A percentile compares a stretch with the other conserved stretches of the same genome.
phyloP scores from a whole-genome alignment of 2,113 vertebrate genomes.

The Emydura subglobosa region DNA sequence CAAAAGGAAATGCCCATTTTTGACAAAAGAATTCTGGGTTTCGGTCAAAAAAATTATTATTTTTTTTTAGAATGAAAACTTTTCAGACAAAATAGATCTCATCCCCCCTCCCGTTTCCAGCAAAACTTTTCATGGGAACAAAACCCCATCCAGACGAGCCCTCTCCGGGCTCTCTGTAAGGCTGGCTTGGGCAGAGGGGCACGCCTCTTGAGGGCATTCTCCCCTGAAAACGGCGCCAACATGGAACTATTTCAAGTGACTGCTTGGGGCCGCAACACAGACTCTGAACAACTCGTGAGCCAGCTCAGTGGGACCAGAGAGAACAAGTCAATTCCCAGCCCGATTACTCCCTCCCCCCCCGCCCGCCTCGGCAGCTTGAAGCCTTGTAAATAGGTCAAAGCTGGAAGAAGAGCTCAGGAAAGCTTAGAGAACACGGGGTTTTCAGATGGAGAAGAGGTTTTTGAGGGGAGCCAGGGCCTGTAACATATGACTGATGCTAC shows the following conservation, averaged over 20 bases:
- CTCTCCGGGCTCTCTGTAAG: background rate
- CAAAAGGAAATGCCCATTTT: background rate
- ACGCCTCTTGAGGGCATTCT: background rate
- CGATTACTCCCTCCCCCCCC: background rate
- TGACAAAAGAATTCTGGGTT: background rate
- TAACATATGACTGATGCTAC: rapidly evolving
- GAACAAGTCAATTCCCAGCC: background rate
- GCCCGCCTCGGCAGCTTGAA: background rate
- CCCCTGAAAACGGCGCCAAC: background rate
- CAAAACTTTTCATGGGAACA: conserved; percentile 12
- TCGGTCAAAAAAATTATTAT: background rate
- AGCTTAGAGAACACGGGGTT: background rate
- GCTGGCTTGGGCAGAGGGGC: background rate
- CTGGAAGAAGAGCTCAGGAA: background rate
- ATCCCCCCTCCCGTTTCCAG: background rate
- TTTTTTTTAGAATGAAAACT: background rate
- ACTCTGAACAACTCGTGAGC: too few species aligned
- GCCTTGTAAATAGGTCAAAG: background rate
- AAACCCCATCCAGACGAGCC: background rate
- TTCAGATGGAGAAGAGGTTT: background rate
- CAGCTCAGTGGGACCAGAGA: background rate
- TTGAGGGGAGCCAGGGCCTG: background rate
- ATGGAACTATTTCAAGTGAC: background rate
- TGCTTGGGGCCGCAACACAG: background rate
- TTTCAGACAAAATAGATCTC: background rate